These are phyloP conservation scores for Euplexia lucipara DNA, from an alignment of 2,888 invertebrate species.

Conservation along the genomic window DNA sequence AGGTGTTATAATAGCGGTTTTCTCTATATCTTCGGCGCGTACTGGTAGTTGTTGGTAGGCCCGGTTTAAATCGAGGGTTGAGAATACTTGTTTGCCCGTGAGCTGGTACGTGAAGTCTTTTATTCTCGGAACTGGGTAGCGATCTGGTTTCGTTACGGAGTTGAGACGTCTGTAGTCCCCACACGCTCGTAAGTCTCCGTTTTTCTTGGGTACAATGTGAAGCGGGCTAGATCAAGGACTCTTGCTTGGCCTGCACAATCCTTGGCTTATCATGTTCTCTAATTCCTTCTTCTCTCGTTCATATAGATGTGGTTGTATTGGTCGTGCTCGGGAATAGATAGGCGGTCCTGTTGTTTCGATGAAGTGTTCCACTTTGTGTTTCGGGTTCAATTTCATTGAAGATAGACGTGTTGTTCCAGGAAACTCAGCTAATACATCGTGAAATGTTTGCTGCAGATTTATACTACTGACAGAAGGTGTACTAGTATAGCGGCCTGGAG, in stretches of 20 bases:
- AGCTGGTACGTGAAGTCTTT: conserved; percentile 39
- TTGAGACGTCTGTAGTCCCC: conserved; percentile 26
- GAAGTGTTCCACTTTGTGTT: conserved; percentile 1
- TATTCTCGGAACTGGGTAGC: conserved; percentile 34
- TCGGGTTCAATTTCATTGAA: no score
- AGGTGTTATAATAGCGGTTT: no score
- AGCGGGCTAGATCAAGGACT: conserved; percentile 6
- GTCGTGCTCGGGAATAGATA: not conserved
- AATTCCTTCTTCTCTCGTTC: conserved; percentile 11
- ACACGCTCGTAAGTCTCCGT: conserved; percentile 13
- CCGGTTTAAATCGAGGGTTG: conserved; percentile 23
- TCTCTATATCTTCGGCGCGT: conserved; percentile 28
- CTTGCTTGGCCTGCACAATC: conserved; percentile 2
- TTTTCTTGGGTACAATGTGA: conserved; percentile 9
- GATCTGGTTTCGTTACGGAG: conserved; percentile 15
- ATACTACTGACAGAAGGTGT: no score
- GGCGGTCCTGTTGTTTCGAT: conserved; percentile 16
- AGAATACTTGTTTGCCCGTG: conserved; percentile 24
- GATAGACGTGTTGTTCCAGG: not conserved
- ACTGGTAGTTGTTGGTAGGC: conserved; percentile 29
- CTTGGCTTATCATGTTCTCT: conserved; percentile 4
- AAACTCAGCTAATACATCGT: no score
- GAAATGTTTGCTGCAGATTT: no score
- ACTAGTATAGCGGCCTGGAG: no score
- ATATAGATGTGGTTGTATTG: conserved; percentile 4